These are phyloP conservation scores for Caprella mutica DNA, from an alignment of 2,888 invertebrate genomes.

Conservation along the genomic window DNA sequence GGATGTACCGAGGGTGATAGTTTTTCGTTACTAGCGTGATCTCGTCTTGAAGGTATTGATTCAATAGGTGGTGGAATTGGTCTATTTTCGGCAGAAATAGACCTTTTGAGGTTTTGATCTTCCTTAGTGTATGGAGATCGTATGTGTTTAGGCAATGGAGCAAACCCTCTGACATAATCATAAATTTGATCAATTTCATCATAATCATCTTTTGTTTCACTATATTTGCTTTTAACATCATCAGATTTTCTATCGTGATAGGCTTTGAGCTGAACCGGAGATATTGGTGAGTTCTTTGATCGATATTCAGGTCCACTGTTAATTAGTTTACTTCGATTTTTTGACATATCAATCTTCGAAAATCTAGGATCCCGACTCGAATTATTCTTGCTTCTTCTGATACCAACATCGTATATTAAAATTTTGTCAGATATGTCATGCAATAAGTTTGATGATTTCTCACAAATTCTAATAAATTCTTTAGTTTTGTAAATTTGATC, in stretches of 20 bases:
- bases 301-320: conserved; percentile 16
- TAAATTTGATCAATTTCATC: conserved; percentile 95
- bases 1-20: conserved; percentile 30
- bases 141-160: conserved; percentile 71
- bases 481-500: conserved; percentile 32
- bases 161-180: conserved; percentile 85
- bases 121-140: conserved; percentile 18
- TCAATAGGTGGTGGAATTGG: conserved; percentile 86
- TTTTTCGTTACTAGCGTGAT: conserved; percentile 17
- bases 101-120: not conserved
- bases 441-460: conserved; percentile 32
- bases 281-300: conserved; percentile 13
- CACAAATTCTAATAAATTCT: conserved; percentile 33
- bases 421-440: conserved; percentile 35
- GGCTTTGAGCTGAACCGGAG: conserved; percentile 9
- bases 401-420: conserved; percentile 34
- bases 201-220: conserved; percentile 55
- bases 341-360: conserved; percentile 17
- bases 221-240: conserved; percentile 8
- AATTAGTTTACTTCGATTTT: conserved; percentile 17
- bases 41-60: conserved; percentile 59
- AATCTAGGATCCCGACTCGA: conserved; percentile 16
- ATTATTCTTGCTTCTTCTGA: conserved; percentile 33
- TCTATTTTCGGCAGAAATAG: conserved; percentile 34
- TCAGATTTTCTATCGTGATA: conserved; percentile 8